Percentiles rank a stretch among this genome's conserved stretches.
These are phyloP conservation scores for Exephanes ischioxanthus DNA, from an alignment of 2,888 invertebrate genomes.

Conservation along the genomic window DNA sequence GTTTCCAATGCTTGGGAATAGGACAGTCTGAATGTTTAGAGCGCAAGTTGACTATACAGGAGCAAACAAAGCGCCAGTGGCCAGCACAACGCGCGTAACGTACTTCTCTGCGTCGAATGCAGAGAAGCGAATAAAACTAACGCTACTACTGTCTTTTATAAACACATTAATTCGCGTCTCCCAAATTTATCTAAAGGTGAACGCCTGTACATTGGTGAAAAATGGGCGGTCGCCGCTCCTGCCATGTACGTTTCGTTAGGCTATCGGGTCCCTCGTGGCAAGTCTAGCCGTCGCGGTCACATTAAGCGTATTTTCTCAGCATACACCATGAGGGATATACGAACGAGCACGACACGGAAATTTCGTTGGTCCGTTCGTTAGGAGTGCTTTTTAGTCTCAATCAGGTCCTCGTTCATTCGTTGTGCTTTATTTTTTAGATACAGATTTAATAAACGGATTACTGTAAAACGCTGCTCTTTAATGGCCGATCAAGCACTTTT, in stretches of 20 bases:
- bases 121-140: conserved; percentile 63
- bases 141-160: conserved; percentile 74
- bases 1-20: conserved; percentile 44
- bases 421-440: conserved; percentile 62
- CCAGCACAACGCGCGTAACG: conserved; percentile 73
- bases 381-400: conserved; percentile 43
- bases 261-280: conserved; percentile 1
- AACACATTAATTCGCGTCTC: conserved; percentile 48
- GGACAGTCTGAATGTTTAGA: conserved; percentile 62
- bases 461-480: conserved; percentile 53
- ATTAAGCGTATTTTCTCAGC: neutral
- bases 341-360: conserved; percentile 21
- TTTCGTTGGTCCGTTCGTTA: conserved; percentile 58
- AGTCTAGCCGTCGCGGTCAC: neutral
- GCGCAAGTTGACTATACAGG: conserved; percentile 53
- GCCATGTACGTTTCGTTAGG: conserved; percentile 10
- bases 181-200: conserved; percentile 25
- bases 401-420: conserved; percentile 59
- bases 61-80: conserved; percentile 72
- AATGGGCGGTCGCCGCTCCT: neutral
- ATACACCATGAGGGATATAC: neutral
- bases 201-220: conserved; percentile 4
- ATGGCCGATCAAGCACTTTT: conserved; percentile 58
- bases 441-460: conserved; percentile 47
- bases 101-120: conserved; percentile 51